A percentile compares a stretch with the other conserved stretches of the same genome.
These are phyloP conservation scores for Diadegma fenestrale DNA, from an alignment of 2,888 invertebrate genomes.

Conservation along the genomic window DNA sequence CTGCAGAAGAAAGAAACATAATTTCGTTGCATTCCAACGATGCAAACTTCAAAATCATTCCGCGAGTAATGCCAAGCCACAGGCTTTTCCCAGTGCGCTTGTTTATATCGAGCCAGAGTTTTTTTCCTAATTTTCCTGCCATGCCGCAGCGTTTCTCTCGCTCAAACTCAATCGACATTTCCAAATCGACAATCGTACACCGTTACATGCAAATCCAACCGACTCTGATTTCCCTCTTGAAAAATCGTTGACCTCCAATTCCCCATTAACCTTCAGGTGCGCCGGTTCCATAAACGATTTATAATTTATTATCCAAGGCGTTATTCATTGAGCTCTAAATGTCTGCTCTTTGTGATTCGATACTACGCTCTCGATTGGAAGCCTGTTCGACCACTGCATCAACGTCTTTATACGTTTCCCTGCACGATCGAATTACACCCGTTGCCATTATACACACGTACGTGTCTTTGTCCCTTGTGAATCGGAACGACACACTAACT, in stretches of 20 bases:
- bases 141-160: background rate
- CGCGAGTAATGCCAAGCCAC: too few relatives aligned
- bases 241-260: background rate
- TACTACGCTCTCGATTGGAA: background rate
- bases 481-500: slow-evolving; percentile 18
- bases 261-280: background rate
- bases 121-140: background rate
- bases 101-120: background rate
- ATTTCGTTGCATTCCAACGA: too few relatives aligned
- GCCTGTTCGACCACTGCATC: background rate
- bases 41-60: too few relatives aligned
- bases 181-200: background rate
- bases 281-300: background rate
- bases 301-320: background rate
- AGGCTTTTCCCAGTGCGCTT: background rate
- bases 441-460: background rate
- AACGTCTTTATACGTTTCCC: slow-evolving; percentile 8
- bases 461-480: background rate
- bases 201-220: background rate
- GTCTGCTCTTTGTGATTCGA: background rate
- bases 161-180: background rate
- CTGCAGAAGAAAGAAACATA: too few relatives aligned
- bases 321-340: background rate
- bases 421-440: slow-evolving; percentile 7
- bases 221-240: background rate